Conservation (phyloP, 1,140 invertebrate species). For the Drosophila nigromelanica region DNA sequence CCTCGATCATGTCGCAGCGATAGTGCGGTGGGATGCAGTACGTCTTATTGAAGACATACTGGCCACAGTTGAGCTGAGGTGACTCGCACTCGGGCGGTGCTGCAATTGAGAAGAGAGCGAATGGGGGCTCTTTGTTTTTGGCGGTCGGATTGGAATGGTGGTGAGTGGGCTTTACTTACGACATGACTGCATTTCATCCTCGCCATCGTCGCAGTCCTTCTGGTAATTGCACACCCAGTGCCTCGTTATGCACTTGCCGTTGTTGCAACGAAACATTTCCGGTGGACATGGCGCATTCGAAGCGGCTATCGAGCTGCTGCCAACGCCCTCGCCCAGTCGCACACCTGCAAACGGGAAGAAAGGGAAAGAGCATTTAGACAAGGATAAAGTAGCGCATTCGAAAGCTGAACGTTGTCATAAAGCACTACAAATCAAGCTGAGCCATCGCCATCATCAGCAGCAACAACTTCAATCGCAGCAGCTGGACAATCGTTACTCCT, state of each 20-base stretch:
- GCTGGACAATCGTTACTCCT: not conserved
- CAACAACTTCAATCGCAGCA: not conserved
- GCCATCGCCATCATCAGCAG: constrained; percentile 5
- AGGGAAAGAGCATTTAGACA: not conserved
- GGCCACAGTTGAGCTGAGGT: constrained; percentile 93
- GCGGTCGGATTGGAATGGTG: not conserved
- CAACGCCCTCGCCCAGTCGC: constrained; percentile 48
- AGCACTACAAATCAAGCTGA: constrained; percentile 11
- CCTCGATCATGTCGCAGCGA: constrained; percentile 95
- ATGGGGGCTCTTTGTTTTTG: not conserved
- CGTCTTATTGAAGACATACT: constrained; percentile 97
- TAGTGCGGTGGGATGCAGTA: constrained; percentile 96
- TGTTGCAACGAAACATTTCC: constrained; percentile 91
- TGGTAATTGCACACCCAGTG: constrained; percentile 95
- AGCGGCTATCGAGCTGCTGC: constrained; percentile 42
- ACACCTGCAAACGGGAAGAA: constrained; percentile 43
- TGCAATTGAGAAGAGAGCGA: constrained; percentile 77
- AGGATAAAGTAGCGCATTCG: constrained; percentile 3
- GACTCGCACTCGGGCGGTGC: constrained; percentile 95
- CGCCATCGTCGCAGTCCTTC: constrained; percentile 94
- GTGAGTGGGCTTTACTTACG: constrained; percentile 87
- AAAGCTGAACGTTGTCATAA: constrained; percentile 2
- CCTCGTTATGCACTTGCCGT: constrained; percentile 93
- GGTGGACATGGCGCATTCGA: constrained; percentile 85
- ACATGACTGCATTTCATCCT: constrained; percentile 95